Base-by-base conservation (phyloP, 2,888 invertebrate species). In the Chromoteleia sp. region DNA sequence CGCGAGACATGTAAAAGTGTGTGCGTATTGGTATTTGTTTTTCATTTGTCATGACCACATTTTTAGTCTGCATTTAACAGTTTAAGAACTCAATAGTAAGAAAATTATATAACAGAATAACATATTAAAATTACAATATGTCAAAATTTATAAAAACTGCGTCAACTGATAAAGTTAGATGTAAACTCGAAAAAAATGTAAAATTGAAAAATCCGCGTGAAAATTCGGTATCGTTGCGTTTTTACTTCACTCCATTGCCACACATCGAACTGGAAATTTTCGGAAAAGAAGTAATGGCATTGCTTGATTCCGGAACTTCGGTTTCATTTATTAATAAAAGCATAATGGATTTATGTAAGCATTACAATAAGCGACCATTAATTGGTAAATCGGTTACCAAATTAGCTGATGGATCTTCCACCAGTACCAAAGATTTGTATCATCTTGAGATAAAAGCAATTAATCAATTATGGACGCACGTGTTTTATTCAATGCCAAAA, bases 191-290 rank as follows among this genome's bases (percentile, higher is more conserved):
- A n/a, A n/a, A n/a, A n/a, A n/a, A n/a, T n/a, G n/a, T n/a, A n/a
- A n/a, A n/a, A n/a, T n/a, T n/a, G n/a, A n/a, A n/a, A n/a, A n/a
- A n/a, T n/a, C n/a, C n/a, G n/a, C n/a, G n/a, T n/a, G 21, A 36
- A 30, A 8, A 12, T 17, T 36, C 54, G 6, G 7, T 73, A 5
- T 63, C 54, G 0, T 4, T 63, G 4, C n/a, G 29, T 2, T 59
- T 36, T 43, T 54, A 54, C 25, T 76, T 76, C 14, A 39, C 8
- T 25, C 76, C 76, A 5, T 52, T 12, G 5, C 76, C 76, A 3
- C 54, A 68, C 29, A 68, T 76, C 7, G 21, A 54, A 6, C 15
- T 76, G 6, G 29, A 76, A n/a, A 36, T 76, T 8, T 54, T 76
- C 7, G 45, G 29, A 2, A 3, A 21, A 33, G 0, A 0, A 2